A percentile compares a stretch with the other conserved stretches of the same genome.
Evolutionary conservation across 35 echinoderm and acorn worm genomes (phyloP).

Genomic region (Ophiothrix spiculata): DNA sequence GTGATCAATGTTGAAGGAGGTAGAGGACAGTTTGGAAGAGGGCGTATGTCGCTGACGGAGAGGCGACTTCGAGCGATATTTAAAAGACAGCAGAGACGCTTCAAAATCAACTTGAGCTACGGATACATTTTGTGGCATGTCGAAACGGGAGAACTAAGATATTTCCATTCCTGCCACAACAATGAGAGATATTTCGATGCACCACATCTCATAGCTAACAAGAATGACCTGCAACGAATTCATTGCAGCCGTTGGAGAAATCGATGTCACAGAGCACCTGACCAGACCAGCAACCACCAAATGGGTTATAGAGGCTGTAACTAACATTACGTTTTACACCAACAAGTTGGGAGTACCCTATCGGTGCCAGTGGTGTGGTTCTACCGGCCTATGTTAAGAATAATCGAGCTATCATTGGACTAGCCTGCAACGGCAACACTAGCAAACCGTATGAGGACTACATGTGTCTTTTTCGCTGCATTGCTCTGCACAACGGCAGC

Average conservation of each 20-base stretch:
- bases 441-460: background rate
- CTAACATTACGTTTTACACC: background rate
- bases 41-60: background rate
- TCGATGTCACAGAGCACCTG: background rate
- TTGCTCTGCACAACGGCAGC: no score
- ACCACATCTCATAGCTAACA: background rate
- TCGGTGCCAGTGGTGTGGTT: background rate
- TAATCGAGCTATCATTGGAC: background rate
- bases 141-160: background rate
- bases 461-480: no score
- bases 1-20: background rate
- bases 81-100: background rate
- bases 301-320: background rate
- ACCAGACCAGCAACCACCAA: background rate
- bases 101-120: background rate
- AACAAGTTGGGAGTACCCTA: background rate
- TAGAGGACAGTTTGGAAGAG: background rate
- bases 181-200: background rate
- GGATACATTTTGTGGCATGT: background rate
- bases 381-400: background rate
- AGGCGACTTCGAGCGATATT: background rate
- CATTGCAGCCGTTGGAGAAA: background rate
- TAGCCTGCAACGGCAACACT: background rate
- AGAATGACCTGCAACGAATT: background rate
- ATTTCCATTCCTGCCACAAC: background rate